Evolutionary conservation across 2,888 invertebrate species (phyloP).

Genomic region (Teleogryllus oceanicus): DNA sequence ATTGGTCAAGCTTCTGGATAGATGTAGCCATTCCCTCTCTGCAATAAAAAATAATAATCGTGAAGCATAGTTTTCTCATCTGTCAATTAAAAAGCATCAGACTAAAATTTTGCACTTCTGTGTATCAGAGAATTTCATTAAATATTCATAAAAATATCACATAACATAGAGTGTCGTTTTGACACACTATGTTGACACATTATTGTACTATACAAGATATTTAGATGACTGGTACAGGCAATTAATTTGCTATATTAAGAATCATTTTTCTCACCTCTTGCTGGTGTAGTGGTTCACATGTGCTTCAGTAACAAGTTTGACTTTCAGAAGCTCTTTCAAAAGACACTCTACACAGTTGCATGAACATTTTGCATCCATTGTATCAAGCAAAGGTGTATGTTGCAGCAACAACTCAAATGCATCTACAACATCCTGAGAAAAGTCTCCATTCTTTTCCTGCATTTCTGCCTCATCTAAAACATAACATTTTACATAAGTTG

Average conservation of each 20-base stretch:
- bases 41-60: neutral
- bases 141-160: neutral
- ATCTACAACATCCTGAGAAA: constrained; percentile 71
- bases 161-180: neutral
- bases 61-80: too few relatives aligned
- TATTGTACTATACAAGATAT: neutral
- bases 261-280: constrained; percentile 50
- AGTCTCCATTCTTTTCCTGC: constrained; percentile 54
- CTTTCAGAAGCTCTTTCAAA: constrained; percentile 75
- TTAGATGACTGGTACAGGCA: too few relatives aligned
- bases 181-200: too few relatives aligned
- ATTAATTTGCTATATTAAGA: neutral
- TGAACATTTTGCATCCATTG: constrained; percentile 83
- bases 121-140: neutral
- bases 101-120: neutral
- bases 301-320: constrained; percentile 72
- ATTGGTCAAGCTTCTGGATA: constrained; percentile 62
- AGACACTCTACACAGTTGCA: constrained; percentile 84
- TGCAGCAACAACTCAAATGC: constrained; percentile 82
- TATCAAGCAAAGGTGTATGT: constrained; percentile 78
- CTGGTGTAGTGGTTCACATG: constrained; percentile 69
- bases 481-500: neutral
- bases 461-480: constrained; percentile 22
- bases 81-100: neutral
- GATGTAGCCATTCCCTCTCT: constrained; percentile 61